phyloP scores from a whole-genome alignment of 2,888 invertebrate species.

The Nudaria mundana region DNA sequence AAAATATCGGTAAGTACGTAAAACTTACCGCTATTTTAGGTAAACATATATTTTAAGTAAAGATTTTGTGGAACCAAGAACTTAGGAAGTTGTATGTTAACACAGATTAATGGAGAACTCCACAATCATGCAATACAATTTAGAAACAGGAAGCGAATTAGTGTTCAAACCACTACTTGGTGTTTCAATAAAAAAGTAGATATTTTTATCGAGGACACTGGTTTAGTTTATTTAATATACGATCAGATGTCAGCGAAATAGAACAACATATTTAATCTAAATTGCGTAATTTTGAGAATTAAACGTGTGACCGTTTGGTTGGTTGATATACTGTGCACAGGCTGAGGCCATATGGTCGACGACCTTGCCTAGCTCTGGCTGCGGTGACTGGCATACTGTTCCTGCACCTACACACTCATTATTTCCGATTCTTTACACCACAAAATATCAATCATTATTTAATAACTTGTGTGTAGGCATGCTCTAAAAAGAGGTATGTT shows the following conservation, averaged over 20 bases:
- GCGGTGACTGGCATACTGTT: slow-evolving; percentile 55
- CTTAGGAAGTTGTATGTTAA: slow-evolving; percentile 46
- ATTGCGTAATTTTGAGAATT: slow-evolving; percentile 43
- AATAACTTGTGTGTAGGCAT: slow-evolving; percentile 19
- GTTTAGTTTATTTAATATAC: slow-evolving; percentile 13
- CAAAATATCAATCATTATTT: slow-evolving; percentile 20
- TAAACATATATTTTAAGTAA: too few relatives aligned
- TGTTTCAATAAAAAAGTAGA: too few relatives aligned
- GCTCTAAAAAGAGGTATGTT: slow-evolving; percentile 13
- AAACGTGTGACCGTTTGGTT: slow-evolving; percentile 35
- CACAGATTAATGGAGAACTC: slow-evolving; percentile 27
- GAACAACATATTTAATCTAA: slow-evolving; percentile 27
- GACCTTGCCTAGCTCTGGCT: slow-evolving; percentile 53
- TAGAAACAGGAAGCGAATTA: slow-evolving; percentile 39
- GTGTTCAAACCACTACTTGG: slow-evolving; percentile 9
- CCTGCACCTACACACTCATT: slow-evolving; percentile 51
- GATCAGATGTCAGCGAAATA: slow-evolving; percentile 29
- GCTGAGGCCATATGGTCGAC: slow-evolving; percentile 68
- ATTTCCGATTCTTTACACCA: slow-evolving; percentile 49
- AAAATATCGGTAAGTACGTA: too few relatives aligned
- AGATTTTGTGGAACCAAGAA: slow-evolving; percentile 38
- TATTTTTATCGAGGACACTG: slow-evolving; percentile 26
- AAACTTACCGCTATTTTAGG: too few relatives aligned
- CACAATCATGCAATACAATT: slow-evolving; percentile 51
- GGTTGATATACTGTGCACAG: slow-evolving; percentile 30